Base-by-base conservation (phyloP, 2,797 vertebrate species). In the Eospalax fontanierii region DNA sequence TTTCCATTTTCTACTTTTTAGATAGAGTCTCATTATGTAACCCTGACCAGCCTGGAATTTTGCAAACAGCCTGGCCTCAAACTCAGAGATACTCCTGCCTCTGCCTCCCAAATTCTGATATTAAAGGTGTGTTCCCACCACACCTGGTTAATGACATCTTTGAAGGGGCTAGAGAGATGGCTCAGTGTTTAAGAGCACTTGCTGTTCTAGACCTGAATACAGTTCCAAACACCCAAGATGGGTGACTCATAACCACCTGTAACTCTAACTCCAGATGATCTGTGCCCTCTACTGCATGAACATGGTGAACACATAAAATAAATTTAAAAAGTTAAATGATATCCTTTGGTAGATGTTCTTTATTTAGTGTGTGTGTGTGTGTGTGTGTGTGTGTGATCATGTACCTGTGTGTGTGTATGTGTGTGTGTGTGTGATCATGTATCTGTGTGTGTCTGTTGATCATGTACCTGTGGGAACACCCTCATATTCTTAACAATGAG, bases 401-500 rank as follows among this genome's bases (percentile, higher is more conserved):
- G 74, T n/a, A n/a, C n/a, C n/a, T n/a, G n/a, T n/a, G n/a, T n/a
- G n/a, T n/a, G n/a, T n/a, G 11, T 26, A 5, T 40, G 57, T 61
- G 11, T 22, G 30, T 38, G n/a, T 43, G 6, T 21, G 28, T 54
- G 73, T 28, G 46, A n/a, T n/a, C n/a, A n/a, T 33, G 76, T 15
- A 5, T 4, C 14, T 11, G 16, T 38, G 46, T 50, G 46, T 50
- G 46, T 50, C 46, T 50, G 46, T 50, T 6, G 46, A 50, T n/a
- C n/a, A n/a, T n/a, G n/a, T n/a, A n/a, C n/a, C n/a, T n/a, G n/a
- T n/a, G n/a, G n/a, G n/a, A n/a, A n/a, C 50, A 24, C 24, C 82
- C 81, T 91, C 74, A 46, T 33, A 46, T 18, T 92, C 65, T 89
- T 79, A 85, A 83, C 61, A 92, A 70, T 80, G 70, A 86, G 40